Conservation (phyloP, 1,140 invertebrate species). For the Pogonomyrmex barbatus region DNA sequence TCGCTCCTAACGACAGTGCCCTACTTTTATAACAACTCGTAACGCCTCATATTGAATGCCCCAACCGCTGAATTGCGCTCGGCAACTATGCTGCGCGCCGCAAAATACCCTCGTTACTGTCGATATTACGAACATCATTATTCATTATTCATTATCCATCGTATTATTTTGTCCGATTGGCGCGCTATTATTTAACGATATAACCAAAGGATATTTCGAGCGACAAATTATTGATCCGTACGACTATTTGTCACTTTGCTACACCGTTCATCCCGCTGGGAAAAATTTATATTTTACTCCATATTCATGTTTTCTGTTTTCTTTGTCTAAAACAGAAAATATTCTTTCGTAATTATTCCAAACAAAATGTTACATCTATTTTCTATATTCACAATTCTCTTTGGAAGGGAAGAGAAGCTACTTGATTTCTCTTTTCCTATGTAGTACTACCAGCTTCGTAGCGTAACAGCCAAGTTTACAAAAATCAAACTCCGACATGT, state of each 20-base stretch:
- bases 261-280: neutral
- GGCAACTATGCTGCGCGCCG: neutral
- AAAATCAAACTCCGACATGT: slow-evolving; percentile 30
- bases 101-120: slow-evolving; percentile 1
- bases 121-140: slow-evolving; percentile 14
- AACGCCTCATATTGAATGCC: slow-evolving; percentile 26
- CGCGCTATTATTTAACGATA: slow-evolving; percentile 8
- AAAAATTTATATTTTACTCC: neutral
- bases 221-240: neutral
- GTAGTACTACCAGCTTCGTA: neutral
- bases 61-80: slow-evolving; percentile 20
- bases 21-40: slow-evolving; percentile 47
- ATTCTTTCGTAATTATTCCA: neutral
- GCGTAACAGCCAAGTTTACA: neutral
- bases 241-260: neutral
- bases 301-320: neutral
- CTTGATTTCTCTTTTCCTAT: neutral
- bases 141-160: slow-evolving; percentile 29
- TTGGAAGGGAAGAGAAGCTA: neutral
- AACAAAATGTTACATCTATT: slow-evolving; percentile 34
- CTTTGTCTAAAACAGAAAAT: neutral
- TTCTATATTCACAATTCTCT: neutral
- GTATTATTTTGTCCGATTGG: slow-evolving; percentile 12
- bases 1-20: slow-evolving; percentile 33
- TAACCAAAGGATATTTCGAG: neutral